phyloP scores from a whole-genome alignment of 2,888 invertebrate species.

The Drosophila borealis region DNA sequence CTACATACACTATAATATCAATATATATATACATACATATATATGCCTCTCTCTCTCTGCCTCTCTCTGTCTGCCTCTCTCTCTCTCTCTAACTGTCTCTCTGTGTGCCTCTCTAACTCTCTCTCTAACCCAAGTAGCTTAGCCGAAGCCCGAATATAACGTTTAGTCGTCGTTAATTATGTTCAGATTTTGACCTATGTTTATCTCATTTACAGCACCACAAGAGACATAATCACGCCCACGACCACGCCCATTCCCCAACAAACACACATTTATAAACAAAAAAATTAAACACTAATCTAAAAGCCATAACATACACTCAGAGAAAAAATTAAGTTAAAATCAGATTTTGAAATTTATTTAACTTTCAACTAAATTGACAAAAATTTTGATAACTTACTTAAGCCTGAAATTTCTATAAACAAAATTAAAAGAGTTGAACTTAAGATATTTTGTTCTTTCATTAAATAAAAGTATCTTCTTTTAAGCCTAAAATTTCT shows the following conservation, averaged over 20 bases:
- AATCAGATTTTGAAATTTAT: background rate
- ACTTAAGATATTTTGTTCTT: no score
- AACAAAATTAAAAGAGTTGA: no score
- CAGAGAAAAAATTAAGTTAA: background rate
- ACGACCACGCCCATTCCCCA: constrained; percentile 14
- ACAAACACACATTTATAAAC: constrained; percentile 27
- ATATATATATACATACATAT: constrained; percentile 1
- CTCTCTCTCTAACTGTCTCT: constrained; percentile 11
- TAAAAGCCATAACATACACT: constrained; percentile 7
- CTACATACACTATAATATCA: constrained; percentile 15
- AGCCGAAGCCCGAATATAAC: constrained; percentile 35
- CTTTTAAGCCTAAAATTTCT: no score
- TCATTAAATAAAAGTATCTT: no score
- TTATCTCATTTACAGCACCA: constrained; percentile 71
- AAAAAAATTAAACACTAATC: background rate
- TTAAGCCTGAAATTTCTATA: no score
- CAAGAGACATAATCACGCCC: constrained; percentile 57
- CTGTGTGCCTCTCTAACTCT: constrained; percentile 20
- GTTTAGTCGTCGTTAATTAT: constrained; percentile 37
- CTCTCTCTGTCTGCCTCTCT: constrained; percentile 4
- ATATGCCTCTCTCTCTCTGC: constrained; percentile 22
- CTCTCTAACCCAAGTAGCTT: constrained; percentile 54
- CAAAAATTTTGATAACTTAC: no score
- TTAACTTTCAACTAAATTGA: no score
- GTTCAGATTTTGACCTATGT: constrained; percentile 44